Base-by-base conservation (phyloP, 2,113 vertebrate species). In the Xiphorhynchus elegans region DNA sequence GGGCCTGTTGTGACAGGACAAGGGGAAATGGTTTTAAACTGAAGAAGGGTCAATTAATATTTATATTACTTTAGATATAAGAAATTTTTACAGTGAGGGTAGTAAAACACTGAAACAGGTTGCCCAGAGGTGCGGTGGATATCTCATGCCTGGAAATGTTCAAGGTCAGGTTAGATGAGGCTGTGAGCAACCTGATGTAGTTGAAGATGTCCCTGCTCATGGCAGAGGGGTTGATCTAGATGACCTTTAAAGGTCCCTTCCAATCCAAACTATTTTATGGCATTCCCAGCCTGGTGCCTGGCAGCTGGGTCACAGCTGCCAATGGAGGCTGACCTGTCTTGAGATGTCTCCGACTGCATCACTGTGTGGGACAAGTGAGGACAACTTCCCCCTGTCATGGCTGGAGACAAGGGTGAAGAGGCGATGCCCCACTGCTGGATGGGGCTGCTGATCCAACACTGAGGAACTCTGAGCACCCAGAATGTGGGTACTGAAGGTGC, bases 321-420 rank as follows among this genome's bases (percentile, higher is more conserved):
- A 11, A 3, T 4, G 4, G 73, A 91, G 33, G 17, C 0, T 62
- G 50, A 50, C 64, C 46, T 37, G 66, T 1, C 47, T 70, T 33
- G 64, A 68, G 49, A 37, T 35, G 42, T 46, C 35, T 63, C 40
- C 39, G 84, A 17, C 64, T 56, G 59, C 60, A 47, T 18, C 1
- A 2, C 35, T 12, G 25, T 24, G 23, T 29, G 8, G 4, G 10
- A 42, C 11, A 10, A 13, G 11, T 60, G 39, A 90, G 59, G 40
- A 67, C 37, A 58, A 28, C 15, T 47, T 44, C 9, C 17, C 12
- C 2, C 0, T 21, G 35, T 52, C 42, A 21, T 0, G 3, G 33
- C 26, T 49, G 66, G 37, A 11, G 26, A 42, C 26, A 39, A n/a
- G 29, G 28, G 31, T 8, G 53, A 72, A 59, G 58, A 1, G 1